Evolutionary conservation across 2,888 invertebrate species (phyloP).

Genomic region (Acleris holmiana): DNA sequence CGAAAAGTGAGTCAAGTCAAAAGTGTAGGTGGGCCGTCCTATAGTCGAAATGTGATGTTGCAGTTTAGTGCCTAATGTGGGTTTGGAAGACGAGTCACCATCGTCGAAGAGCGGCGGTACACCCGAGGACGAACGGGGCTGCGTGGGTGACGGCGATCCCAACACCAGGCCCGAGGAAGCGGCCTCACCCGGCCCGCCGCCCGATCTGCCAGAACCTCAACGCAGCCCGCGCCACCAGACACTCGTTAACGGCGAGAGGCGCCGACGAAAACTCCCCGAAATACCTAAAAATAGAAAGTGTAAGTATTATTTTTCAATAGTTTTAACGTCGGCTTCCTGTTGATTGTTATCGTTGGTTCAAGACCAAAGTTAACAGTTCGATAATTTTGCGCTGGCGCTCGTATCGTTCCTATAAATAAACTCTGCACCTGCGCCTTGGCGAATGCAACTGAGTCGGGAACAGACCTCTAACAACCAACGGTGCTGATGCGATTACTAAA

Average conservation of each 20-base stretch:
- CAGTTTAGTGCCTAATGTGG: constrained; percentile 93
- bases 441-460: constrained; percentile 38
- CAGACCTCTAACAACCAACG: constrained; percentile 6
- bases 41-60: constrained; percentile 42
- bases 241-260: constrained; percentile 84
- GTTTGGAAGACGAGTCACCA: constrained; percentile 92
- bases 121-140: constrained; percentile 85
- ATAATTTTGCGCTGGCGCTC: constrained; percentile 39
- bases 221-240: constrained; percentile 70
- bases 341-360: constrained; percentile 34
- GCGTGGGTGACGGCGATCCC: constrained; percentile 83
- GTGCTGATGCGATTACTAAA: constrained; percentile 25
- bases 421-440: constrained; percentile 54
- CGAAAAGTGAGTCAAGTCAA: constrained; percentile 10
- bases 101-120: constrained; percentile 90
- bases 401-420: constrained; percentile 40
- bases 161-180: constrained; percentile 47
- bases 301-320: constrained; percentile 73
- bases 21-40: background rate
- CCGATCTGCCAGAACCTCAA: constrained; percentile 60
- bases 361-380: constrained; percentile 40
- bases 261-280: constrained; percentile 93
- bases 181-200: constrained; percentile 59
- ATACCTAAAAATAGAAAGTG: constrained; percentile 95
- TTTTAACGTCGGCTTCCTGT: constrained; percentile 23